Evolutionary conservation across 1,140 invertebrate species (phyloP), one percentile per base, ranked within the genome.

Genomic region (Neuroterus valhalla): DNA sequence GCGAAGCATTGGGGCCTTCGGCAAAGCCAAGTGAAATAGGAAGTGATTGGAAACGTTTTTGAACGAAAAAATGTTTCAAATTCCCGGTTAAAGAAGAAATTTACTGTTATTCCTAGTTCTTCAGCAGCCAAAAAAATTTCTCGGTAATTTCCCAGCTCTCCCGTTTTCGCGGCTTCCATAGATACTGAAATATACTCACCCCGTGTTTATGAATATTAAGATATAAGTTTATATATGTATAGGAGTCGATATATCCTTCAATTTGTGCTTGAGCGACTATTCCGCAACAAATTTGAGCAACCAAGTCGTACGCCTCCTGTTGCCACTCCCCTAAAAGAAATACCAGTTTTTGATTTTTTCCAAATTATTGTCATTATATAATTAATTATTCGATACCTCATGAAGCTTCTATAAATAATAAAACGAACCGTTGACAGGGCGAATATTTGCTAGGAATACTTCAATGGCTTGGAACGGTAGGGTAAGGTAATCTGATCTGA

Each of bases 381-480:
- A 68, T 42, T 44, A 14, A 52, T 66, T 52, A 74, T 67, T 69
- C 48, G 11, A 68, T 68, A 43, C 45, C 68, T 70, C 76, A n/a
- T 71, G 71, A 55, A 71, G 55, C 42, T 68, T 71, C n/a, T 70
- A 21, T 6, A 67, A n/a, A n/a, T 44, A 66, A 31, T 46, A 48
- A 74, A 6, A 72, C 70, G 73, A 89, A 94, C 96, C 94, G 90
- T 94, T 93, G 66, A 93, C 91, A 55, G 97, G 96, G 88, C 93
- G 93, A 72, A 99, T 92, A 90, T 98, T 95, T 11, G 96, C 96
- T 83, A 99, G 90, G 85, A 94, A 94, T 84, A 97, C 97, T 91
- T 99, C 98, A 45, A 96, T 95, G 55, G 98, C 96, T 93, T 99
- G 98, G 91, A 99, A 99, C 19, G 98, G 98, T 82, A 99, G 90